phyloP scores from a whole-genome alignment of 2,113 vertebrate species.

The Paraplagusia blochii region DNA sequence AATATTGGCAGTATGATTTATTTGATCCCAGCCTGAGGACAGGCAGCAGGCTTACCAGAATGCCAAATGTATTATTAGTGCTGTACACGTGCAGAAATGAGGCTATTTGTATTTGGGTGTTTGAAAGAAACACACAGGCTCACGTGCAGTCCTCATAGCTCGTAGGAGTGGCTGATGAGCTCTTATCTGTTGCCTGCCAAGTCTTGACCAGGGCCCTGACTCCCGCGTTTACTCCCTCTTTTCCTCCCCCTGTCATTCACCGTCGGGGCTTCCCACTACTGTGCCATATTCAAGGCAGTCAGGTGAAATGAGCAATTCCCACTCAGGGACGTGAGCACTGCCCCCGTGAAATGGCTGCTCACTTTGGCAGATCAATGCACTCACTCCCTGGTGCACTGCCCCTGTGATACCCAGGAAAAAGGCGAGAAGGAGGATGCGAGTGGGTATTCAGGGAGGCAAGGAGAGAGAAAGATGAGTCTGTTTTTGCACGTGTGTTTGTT shows the following conservation, averaged over 20 bases:
- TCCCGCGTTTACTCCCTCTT: conserved; percentile 10
- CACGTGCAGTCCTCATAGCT: conserved; percentile 19
- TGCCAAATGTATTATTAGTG: conserved; percentile 64
- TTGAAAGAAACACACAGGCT: conserved; percentile 23
- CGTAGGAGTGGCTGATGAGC: conserved; percentile 46
- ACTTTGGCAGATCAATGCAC: conserved; percentile 70
- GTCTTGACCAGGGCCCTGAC: conserved; percentile 52
- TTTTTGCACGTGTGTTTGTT: conserved; percentile 18
- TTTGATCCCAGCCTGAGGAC: conserved; percentile 67
- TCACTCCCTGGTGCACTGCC: conserved; percentile 50
- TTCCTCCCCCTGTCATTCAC: conserved; percentile 15
- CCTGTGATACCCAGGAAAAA: conserved; percentile 58
- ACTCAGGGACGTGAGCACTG: conserved; percentile 60
- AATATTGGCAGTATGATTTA: conserved; percentile 63
- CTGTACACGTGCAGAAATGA: conserved; percentile 47
- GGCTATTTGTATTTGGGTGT: conserved; percentile 9
- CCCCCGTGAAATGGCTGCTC: conserved; percentile 65
- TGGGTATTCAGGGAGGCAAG: not conserved
- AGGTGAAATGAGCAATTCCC: conserved; percentile 73
- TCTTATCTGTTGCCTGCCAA: conserved; percentile 65
- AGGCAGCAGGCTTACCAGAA: conserved; percentile 64
- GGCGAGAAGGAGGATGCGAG: conserved; percentile 15
- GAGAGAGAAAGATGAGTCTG: conserved; percentile 5
- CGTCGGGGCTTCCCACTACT: conserved; percentile 40
- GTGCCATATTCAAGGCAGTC: conserved; percentile 46